Evolutionary conservation across 2,797 vertebrate species (phyloP).

Genomic region (Poecilia picta): DNA sequence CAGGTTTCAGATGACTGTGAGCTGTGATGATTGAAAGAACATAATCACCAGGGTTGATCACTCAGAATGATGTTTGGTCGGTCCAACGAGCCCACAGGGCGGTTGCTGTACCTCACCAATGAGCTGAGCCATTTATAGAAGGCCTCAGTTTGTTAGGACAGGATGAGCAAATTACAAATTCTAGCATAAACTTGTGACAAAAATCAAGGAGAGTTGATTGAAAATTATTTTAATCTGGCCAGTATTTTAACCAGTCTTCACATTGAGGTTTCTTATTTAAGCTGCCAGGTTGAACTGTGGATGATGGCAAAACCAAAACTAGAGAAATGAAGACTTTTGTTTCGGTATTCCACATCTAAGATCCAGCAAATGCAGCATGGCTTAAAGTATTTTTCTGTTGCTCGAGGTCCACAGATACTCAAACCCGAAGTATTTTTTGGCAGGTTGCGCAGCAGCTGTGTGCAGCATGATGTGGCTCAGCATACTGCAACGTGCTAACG

Average conservation of each 20-base stretch:
- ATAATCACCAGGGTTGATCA: background rate
- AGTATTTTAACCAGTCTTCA: background rate
- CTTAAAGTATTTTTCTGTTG: background rate
- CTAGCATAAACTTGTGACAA: background rate
- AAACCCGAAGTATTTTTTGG: background rate
- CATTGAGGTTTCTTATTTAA: background rate
- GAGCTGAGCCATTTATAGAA: background rate
- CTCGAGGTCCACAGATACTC: background rate
- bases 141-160: background rate
- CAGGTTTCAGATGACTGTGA: background rate
- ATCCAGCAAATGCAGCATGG: background rate
- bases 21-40: background rate
- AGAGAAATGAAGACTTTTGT: background rate
- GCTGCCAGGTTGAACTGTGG: background rate
- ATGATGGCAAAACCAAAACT: background rate
- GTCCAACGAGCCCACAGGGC: background rate
- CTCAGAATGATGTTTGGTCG: background rate
- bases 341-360: background rate
- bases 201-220: background rate
- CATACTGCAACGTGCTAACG: conserved; percentile 22
- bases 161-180: background rate
- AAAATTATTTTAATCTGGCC: background rate
- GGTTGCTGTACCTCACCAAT: background rate
- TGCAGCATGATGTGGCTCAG: conserved; percentile 24
- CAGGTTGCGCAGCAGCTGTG: conserved; percentile 13